These are phyloP conservation scores for Vulpes ferrilata DNA, from an alignment of 2,113 vertebrate genomes.

Conservation along the genomic window DNA sequence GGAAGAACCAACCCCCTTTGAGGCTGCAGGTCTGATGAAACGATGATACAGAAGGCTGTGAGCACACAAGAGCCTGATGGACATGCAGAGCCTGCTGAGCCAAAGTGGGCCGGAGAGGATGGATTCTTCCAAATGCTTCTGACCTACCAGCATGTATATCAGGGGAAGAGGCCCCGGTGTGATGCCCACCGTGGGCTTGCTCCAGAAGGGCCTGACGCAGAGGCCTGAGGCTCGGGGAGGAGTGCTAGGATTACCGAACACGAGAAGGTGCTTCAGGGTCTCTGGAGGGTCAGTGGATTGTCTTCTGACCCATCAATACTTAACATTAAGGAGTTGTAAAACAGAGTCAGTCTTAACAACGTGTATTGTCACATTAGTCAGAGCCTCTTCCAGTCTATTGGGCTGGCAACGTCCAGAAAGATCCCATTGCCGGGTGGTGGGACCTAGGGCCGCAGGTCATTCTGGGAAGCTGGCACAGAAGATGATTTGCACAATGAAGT, in stretches of 20 bases:
- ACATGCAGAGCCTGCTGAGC: background rate
- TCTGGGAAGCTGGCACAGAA: constrained; percentile 79
- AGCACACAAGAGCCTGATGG: background rate
- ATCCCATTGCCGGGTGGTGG: background rate
- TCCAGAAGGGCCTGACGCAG: background rate
- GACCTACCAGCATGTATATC: background rate
- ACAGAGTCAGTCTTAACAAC: constrained; percentile 21
- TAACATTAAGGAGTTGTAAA: background rate
- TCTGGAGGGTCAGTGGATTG: background rate
- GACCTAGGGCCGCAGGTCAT: constrained; percentile 68
- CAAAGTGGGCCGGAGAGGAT: background rate
- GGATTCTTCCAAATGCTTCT: background rate
- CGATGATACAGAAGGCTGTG: background rate
- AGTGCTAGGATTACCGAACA: background rate
- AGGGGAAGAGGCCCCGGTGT: background rate
- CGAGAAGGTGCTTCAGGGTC: background rate
- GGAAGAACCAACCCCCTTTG: background rate
- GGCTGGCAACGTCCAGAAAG: background rate
- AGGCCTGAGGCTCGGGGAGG: background rate
- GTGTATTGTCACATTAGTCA: background rate
- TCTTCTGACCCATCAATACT: constrained; percentile 59
- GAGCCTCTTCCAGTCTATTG: background rate
- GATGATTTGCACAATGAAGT: constrained; percentile 90
- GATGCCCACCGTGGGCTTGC: background rate
- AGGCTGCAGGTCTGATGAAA: background rate